A percentile compares a stretch with the other conserved stretches of the same genome.
phyloP scores from a whole-genome alignment of 2,888 invertebrate species.

The Thera britannica region DNA sequence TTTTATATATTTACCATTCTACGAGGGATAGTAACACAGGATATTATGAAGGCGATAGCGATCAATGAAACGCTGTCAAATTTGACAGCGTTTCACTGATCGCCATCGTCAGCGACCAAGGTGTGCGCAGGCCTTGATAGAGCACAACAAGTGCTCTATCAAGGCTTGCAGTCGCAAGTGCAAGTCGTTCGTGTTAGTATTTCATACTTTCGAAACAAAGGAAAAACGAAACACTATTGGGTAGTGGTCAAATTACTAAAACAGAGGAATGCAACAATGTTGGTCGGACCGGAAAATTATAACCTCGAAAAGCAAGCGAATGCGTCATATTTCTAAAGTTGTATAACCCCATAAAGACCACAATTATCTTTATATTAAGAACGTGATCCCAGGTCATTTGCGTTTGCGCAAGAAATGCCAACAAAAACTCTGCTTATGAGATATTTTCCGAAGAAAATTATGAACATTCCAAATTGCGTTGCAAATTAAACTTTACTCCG shows the following conservation, averaged over 20 bases:
- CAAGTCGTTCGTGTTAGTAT: no score
- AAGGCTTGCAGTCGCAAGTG: no score
- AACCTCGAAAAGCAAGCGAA: conserved; percentile 4
- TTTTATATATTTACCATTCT: no score
- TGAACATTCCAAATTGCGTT: background rate
- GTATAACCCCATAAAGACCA: conserved; percentile 36
- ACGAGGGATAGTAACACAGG: no score
- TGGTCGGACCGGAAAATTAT: conserved; percentile 10
- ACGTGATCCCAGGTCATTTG: conserved; percentile 42
- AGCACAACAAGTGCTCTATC: no score
- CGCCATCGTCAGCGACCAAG: no score
- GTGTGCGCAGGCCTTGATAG: no score
- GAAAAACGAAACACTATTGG: no score
- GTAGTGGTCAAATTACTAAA: background rate
- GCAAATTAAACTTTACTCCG: conserved; percentile 24
- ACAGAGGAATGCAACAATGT: background rate
- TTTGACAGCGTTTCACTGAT: no score
- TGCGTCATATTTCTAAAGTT: conserved; percentile 27
- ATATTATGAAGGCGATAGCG: no score
- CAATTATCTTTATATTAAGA: conserved; percentile 37
- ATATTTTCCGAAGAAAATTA: conserved; percentile 36
- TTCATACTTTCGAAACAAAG: no score
- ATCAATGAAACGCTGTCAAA: no score
- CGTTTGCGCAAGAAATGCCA: conserved; percentile 42
- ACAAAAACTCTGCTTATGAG: conserved; percentile 38